A percentile compares a stretch with the other conserved stretches of the same genome.
These are phyloP conservation scores for Nezara viridula DNA, from an alignment of 2,888 invertebrate genomes.

Conservation along the genomic window DNA sequence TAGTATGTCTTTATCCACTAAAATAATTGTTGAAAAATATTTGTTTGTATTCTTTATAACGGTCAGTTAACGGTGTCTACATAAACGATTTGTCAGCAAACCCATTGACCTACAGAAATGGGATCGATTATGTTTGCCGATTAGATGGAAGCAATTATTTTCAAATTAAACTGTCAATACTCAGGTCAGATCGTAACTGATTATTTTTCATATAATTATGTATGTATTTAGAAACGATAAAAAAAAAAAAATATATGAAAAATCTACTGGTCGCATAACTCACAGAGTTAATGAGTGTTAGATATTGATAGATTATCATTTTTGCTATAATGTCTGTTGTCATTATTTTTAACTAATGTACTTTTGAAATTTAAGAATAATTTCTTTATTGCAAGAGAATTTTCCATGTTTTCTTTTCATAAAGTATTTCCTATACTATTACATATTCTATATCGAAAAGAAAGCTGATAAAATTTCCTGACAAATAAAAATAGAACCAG, in stretches of 20 bases:
- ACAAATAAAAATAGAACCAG: too few species aligned
- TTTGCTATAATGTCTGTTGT: not conserved
- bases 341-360: not conserved
- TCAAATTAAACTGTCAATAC: conserved; percentile 8
- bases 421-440: too few species aligned
- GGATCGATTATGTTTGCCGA: not conserved
- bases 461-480: too few species aligned
- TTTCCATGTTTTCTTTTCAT: too few species aligned
- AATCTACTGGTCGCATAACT: too few species aligned
- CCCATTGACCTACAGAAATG: not conserved
- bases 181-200: not conserved
- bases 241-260: not conserved
- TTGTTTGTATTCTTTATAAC: not conserved
- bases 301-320: not conserved
- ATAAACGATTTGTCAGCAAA: not conserved
- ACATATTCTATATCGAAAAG: too few species aligned
- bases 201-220: not conserved
- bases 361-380: not conserved
- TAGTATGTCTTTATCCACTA: too few species aligned
- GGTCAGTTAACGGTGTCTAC: not conserved
- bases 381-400: not conserved
- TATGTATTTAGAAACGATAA: not conserved
- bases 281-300: not conserved
- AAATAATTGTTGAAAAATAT: not conserved
- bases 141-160: conserved; percentile 14